Percentiles rank a stretch among this genome's conserved stretches.
Conservation (phyloP, 35 echinoderm and acorn worm genomes). For the Diadema setosum region DNA sequence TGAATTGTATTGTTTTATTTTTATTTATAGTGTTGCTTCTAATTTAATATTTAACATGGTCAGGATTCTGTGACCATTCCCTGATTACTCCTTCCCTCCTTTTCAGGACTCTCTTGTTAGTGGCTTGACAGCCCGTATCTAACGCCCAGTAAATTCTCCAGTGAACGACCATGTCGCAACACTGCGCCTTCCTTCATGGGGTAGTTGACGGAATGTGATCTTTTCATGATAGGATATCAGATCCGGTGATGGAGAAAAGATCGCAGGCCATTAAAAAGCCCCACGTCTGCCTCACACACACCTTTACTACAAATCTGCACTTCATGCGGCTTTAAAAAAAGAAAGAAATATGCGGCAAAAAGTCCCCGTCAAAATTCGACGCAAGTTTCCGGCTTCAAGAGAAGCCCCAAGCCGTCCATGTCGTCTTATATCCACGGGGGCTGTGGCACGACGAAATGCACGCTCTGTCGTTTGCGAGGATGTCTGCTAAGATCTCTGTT, state of each 20-base stretch:
- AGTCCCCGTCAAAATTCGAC: not conserved
- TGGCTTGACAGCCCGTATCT: slow-evolving; percentile 3
- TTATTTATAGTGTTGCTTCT: no score
- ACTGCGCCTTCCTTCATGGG: not conserved
- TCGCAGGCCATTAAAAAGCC: not conserved
- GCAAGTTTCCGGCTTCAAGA: no score
- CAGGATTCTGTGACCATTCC: not conserved
- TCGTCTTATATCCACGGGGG: not conserved
- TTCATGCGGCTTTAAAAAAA: not conserved
- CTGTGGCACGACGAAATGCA: not conserved
- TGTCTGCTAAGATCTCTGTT: not conserved
- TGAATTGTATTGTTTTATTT: no score
- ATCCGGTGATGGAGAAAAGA: not conserved
- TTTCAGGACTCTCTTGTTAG: slow-evolving; percentile 18
- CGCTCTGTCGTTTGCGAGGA: not conserved
- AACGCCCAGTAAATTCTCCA: not conserved
- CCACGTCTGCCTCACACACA: not conserved
- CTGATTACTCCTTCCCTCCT: not conserved
- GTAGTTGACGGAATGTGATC: slow-evolving; percentile 2
- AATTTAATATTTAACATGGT: no score
- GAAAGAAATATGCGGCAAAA: not conserved
- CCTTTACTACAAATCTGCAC: not conserved
- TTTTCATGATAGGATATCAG: not conserved
- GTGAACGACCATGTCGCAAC: not conserved
- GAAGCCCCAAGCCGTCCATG: not conserved